Conservation (phyloP, 1,140 invertebrate genomes). For the Megalopta genalis region DNA sequence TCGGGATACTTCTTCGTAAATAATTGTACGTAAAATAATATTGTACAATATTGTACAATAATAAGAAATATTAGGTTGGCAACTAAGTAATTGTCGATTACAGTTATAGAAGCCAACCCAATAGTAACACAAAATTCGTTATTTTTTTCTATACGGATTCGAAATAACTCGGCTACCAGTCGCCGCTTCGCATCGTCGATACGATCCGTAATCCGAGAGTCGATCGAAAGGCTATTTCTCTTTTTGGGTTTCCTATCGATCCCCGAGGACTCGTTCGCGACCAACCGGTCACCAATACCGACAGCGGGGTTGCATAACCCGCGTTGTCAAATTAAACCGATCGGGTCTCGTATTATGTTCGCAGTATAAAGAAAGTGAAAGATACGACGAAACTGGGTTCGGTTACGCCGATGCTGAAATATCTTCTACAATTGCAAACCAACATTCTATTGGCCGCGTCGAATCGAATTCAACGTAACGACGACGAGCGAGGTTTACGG, state of each 20-base stretch:
- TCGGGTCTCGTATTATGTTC: neutral
- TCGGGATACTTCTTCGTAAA: too few relatives aligned
- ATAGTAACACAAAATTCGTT: too few relatives aligned
- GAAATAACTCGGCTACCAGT: too few relatives aligned
- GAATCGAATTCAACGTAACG: neutral
- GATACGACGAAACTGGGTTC: neutral
- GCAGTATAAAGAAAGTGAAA: neutral
- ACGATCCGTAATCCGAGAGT: neutral
- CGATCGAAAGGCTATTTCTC: slow-evolving; percentile 2
- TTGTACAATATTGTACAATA: too few relatives aligned
- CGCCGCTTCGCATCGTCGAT: too few relatives aligned
- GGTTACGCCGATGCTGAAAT: slow-evolving; percentile 2
- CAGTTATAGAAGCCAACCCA: too few relatives aligned
- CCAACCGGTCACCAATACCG: too few relatives aligned
- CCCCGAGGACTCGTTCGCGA: neutral
- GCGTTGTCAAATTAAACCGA: neutral
- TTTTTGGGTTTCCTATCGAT: neutral
- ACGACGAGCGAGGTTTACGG: neutral
- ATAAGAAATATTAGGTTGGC: too few relatives aligned
- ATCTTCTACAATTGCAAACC: neutral
- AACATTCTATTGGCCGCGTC: neutral
- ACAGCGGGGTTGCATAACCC: slow-evolving; percentile 1
- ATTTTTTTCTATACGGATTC: too few relatives aligned
- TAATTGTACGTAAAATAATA: too few relatives aligned
- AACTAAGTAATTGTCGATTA: too few relatives aligned